Evolutionary conservation across 2,113 vertebrate genomes (phyloP).

Genomic region (Hiodon alosoides): DNA sequence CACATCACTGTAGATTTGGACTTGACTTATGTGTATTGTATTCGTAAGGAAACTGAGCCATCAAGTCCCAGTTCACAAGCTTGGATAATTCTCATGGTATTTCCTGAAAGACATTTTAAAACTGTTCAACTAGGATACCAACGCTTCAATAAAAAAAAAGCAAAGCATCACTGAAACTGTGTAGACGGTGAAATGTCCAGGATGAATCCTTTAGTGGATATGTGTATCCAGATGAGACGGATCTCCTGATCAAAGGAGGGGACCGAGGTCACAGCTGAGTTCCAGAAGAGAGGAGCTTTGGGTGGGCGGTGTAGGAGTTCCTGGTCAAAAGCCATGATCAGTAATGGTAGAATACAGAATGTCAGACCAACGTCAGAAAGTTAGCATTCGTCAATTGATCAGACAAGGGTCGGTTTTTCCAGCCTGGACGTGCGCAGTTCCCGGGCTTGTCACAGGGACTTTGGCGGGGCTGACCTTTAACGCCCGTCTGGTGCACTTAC

Average conservation of each 20-base stretch:
- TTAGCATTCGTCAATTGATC: not conserved
- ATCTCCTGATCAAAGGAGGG: no score
- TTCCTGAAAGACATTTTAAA: not conserved
- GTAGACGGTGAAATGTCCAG: no score
- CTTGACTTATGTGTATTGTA: not conserved
- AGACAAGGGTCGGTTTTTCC: not conserved
- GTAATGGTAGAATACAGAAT: no score
- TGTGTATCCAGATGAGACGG: no score
- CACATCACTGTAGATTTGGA: not conserved
- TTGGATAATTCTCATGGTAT: not conserved
- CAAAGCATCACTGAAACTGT: not conserved
- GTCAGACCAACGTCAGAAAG: no score
- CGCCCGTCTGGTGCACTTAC: constrained; percentile 8
- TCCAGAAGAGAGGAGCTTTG: no score
- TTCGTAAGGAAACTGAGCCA: not conserved
- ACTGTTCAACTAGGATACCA: not conserved
- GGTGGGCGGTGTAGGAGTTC: no score
- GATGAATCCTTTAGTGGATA: no score
- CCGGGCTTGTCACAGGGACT: not conserved
- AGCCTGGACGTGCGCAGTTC: not conserved
- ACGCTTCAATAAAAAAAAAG: not conserved
- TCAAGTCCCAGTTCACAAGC: not conserved
- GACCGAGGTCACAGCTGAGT: no score
- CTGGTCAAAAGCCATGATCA: no score
- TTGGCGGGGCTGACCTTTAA: constrained; percentile 21